A percentile compares a stretch with the other conserved stretches of the same genome.
Evolutionary conservation across 2,797 vertebrate genomes (phyloP).

Genomic region (Capromys pilorides): DNA sequence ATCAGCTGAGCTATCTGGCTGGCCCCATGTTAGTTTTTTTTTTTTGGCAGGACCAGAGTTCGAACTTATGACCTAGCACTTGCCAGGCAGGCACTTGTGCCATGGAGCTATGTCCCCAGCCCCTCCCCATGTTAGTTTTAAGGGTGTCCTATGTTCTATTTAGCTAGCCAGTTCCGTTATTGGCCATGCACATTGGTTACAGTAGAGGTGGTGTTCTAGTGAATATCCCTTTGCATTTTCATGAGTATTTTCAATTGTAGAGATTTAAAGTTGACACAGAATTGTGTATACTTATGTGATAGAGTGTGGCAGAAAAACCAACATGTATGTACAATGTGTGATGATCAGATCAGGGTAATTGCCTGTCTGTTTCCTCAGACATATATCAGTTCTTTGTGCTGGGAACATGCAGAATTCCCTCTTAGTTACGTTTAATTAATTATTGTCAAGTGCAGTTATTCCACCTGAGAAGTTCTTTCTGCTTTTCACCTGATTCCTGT

Average conservation of each 20-base stretch:
- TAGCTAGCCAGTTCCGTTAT: slow-evolving; percentile 13
- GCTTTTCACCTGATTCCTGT: background rate
- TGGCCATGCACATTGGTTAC: background rate
- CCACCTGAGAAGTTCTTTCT: background rate
- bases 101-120: no score
- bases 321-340: background rate
- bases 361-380: background rate
- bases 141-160: background rate
- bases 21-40: background rate
- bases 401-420: background rate
- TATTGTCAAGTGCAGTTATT: background rate
- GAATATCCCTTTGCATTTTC: background rate
- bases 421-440: background rate
- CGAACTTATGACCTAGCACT: no score
- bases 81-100: no score
- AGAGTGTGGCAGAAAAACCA: background rate
- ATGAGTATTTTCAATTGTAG: background rate
- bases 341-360: background rate
- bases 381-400: background rate
- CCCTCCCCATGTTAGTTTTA: background rate
- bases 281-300: background rate
- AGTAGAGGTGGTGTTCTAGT: background rate
- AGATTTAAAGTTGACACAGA: background rate
- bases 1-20: no score
- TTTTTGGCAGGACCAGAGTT: no score